Evolutionary conservation across 2,113 vertebrate genomes (phyloP), one percentile per base, ranked within the genome.

Genomic region (Lipophrys pholis): DNA sequence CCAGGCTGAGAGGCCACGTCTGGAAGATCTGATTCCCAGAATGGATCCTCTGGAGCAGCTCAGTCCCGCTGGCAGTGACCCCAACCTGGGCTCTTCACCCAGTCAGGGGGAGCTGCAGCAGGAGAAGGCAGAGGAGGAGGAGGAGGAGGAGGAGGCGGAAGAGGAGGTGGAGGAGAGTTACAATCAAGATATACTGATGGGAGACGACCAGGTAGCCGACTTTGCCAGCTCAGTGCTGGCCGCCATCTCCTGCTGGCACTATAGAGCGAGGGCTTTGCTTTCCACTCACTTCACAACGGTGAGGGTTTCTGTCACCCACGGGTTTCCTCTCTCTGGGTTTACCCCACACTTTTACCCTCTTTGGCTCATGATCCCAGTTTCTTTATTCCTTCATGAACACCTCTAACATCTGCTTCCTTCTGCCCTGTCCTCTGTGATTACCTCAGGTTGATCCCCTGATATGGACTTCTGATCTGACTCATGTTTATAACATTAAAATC

Each of bases 171-270:
- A 80, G 56, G 93, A 93, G 60, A 92, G 91, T 90, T 93, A 93
- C 90, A 93, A 94, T 82, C 95, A 96, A 49, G 94, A 95, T 90
- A 91, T 92, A 86, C 91, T 95, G 89, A 94, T 95, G 89, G 94
- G 92, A 91, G 94, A 93, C 38, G 94, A 97, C 89, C 96, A 98
- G 97, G 97, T 98, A 98, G 95, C 95, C 45, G 95, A 96, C 92
- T 96, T 96, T 93, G 94, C 95, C 92, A 95, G 93, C 90, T 95
- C 95, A 81, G 93, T 96, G 90, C 92, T 96, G 93, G 95, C 94
- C 60, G 95, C 94, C 89, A 95, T 96, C 94, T 95, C 95, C 92
- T 96, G 95, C 94, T 96, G 95, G 96, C 95, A 95, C 91, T 96
- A 94, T 95, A 95, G 93, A 83, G 95, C 95, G 94, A 95, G 93